phyloP scores from a whole-genome alignment of 2,113 vertebrate species.

The Eurystomus gularis region DNA sequence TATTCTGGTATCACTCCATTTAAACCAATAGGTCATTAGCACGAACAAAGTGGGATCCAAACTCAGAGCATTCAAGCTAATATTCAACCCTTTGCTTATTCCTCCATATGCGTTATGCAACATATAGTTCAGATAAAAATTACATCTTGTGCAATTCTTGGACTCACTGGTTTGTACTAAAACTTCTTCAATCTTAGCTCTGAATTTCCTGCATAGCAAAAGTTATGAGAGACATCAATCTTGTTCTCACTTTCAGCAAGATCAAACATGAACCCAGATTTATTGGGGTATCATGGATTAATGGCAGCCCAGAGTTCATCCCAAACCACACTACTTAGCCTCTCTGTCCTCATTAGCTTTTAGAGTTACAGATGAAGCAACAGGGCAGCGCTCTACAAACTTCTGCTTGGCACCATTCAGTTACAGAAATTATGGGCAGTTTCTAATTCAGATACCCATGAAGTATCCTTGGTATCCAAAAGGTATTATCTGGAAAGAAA shows the following conservation, averaged over 20 bases:
- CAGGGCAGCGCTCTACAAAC: not conserved
- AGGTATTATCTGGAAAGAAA: conserved; percentile 55
- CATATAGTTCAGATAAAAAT: not conserved
- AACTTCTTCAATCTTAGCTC: not conserved
- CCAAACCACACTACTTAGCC: not conserved
- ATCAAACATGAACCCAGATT: not conserved
- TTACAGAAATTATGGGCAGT: not conserved
- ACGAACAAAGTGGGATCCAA: not conserved
- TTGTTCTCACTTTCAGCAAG: not conserved
- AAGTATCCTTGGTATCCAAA: conserved; percentile 5
- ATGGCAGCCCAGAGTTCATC: not conserved
- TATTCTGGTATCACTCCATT: not conserved
- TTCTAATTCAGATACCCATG: not conserved
- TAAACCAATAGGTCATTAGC: not conserved
- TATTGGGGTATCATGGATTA: not conserved
- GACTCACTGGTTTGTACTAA: not conserved
- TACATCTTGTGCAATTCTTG: not conserved
- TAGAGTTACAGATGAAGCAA: not conserved
- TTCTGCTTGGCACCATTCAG: conserved; percentile 1
- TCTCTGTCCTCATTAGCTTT: not conserved
- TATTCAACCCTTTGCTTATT: not conserved
- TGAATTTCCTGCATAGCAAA: not conserved
- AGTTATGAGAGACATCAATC: not conserved
- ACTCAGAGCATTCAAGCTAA: not conserved
- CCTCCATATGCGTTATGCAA: not conserved